Percentiles rank a stretch among this genome's conserved stretches.
Evolutionary conservation across 1,140 invertebrate species (phyloP).

Genomic region (Camponotus floridanus): DNA sequence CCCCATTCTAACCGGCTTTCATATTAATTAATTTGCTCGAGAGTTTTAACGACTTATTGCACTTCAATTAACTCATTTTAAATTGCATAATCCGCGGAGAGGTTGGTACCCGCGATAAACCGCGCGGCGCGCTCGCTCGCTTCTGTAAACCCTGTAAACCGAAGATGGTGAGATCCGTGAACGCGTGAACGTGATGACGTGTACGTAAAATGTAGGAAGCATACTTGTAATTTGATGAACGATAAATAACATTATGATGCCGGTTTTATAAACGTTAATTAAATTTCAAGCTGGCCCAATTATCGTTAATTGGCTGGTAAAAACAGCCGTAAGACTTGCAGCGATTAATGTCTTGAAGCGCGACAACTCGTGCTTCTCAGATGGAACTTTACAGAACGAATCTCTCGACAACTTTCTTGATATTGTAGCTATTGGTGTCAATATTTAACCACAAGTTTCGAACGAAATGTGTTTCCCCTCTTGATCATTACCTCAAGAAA

Average conservation of each 20-base stretch:
- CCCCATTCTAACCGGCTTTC: constrained; percentile 77
- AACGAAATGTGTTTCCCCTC: neutral
- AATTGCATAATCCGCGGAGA: constrained; percentile 77
- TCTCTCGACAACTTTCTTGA: neutral
- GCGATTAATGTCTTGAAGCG: neutral
- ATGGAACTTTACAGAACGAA: neutral
- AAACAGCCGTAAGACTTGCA: neutral
- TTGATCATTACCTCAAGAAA: constrained; percentile 8
- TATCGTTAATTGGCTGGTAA: neutral
- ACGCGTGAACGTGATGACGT: neutral
- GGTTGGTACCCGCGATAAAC: constrained; percentile 66
- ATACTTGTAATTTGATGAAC: neutral
- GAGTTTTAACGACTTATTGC: constrained; percentile 84
- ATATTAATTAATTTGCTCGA: constrained; percentile 83
- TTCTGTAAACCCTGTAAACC: neutral
- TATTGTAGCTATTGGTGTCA: neutral
- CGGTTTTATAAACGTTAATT: neutral
- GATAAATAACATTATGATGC: neutral
- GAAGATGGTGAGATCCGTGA: neutral
- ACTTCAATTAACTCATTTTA: constrained; percentile 83
- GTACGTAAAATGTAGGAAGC: neutral
- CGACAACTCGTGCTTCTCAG: neutral
- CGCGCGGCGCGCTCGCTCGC: neutral
- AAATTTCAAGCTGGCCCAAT: neutral
- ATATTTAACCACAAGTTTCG: neutral